A percentile compares a stretch with the other conserved stretches of the same genome.
Evolutionary conservation across 2,113 vertebrate species (phyloP).

Genomic region (Benitochromis conjunctus): DNA sequence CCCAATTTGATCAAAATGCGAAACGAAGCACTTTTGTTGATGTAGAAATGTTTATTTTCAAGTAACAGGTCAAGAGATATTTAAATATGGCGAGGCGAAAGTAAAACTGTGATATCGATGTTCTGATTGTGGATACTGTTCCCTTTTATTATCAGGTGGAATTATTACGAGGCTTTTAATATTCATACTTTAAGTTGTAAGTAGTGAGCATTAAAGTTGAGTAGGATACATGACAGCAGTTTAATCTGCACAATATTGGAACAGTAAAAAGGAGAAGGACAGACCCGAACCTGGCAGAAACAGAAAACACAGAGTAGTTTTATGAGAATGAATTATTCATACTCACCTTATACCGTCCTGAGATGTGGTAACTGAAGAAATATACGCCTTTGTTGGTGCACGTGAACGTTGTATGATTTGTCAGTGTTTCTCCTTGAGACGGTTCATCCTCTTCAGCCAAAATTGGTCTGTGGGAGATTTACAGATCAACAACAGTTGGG

Average conservation of each 20-base stretch:
- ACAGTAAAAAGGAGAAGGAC: neutral
- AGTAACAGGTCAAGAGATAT: neutral
- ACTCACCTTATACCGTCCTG: constrained; percentile 45
- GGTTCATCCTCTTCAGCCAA: neutral
- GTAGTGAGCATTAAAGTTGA: neutral
- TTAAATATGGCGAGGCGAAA: neutral
- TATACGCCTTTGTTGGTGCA: constrained; percentile 23
- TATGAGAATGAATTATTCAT: neutral
- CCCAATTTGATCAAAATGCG: neutral
- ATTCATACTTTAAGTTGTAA: neutral
- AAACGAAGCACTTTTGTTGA: neutral
- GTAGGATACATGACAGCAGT: neutral
- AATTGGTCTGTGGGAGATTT: neutral
- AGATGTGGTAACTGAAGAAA: constrained; percentile 59
- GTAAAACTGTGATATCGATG: neutral
- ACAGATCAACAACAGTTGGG: neutral
- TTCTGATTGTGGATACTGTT: neutral
- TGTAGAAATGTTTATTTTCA: neutral
- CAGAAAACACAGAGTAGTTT: neutral
- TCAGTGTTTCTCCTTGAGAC: neutral
- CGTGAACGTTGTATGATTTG: neutral
- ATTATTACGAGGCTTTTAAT: neutral
- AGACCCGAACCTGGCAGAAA: neutral
- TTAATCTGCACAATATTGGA: neutral
- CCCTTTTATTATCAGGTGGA: neutral